phyloP scores from a whole-genome alignment of 2,113 vertebrate species.

The Grammomys surdaster region DNA sequence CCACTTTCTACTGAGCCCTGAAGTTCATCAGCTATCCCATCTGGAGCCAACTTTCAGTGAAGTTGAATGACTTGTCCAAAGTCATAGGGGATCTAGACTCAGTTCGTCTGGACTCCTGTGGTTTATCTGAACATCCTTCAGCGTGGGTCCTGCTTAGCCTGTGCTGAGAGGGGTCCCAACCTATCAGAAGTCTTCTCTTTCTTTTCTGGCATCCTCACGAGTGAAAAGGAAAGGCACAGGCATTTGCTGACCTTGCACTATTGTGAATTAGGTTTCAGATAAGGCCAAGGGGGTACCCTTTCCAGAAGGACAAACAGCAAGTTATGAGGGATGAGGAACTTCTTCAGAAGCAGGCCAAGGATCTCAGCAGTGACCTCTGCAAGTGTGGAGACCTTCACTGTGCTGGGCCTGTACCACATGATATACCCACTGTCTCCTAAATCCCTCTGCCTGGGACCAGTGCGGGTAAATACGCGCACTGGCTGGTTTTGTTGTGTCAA shows the following conservation, averaged over 20 bases:
- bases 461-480: not conserved
- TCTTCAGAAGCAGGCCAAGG: not conserved
- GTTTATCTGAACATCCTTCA: not conserved
- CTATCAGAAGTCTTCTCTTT: not conserved
- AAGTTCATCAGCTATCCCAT: not conserved
- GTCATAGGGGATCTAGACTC: not conserved
- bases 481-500: not conserved
- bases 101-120: not conserved
- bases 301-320: not conserved
- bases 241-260: not conserved
- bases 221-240: not conserved
- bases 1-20: not conserved
- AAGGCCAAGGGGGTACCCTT: not conserved
- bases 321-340: not conserved
- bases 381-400: no score
- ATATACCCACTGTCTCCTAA: not conserved
- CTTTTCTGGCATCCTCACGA: not conserved
- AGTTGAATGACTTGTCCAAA: not conserved
- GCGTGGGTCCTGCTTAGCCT: not conserved
- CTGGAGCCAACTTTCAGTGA: not conserved
- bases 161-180: not conserved
- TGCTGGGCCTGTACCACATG: fast-evolving
- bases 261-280: not conserved
- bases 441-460: no score
- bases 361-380: not conserved